These are phyloP conservation scores for Rhodeus uyekii DNA, from an alignment of 2,797 vertebrate species.

Conservation along the genomic window DNA sequence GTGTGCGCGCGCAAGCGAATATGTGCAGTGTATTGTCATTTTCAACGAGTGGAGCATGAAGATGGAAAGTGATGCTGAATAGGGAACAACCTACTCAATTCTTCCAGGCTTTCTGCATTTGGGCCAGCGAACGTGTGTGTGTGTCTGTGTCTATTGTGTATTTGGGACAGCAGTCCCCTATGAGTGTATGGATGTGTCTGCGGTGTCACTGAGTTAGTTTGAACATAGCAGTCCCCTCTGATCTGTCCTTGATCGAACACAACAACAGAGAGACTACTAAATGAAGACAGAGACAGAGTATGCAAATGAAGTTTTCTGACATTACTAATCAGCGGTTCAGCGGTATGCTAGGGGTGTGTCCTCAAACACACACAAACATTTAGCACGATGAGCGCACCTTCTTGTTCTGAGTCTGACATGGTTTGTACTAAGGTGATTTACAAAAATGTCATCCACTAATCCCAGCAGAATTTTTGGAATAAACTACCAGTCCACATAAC, in stretches of 20 bases:
- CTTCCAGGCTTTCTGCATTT: constrained; percentile 15
- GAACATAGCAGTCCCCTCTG: constrained; percentile 16
- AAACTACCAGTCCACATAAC: constrained; percentile 2
- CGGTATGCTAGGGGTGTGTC: neutral
- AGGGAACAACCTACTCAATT: neutral
- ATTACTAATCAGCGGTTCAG: neutral
- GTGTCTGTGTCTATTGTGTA: constrained; percentile 15
- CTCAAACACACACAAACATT: neutral
- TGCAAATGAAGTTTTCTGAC: neutral
- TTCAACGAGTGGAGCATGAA: no score
- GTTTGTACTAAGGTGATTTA: neutral
- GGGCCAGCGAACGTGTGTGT: constrained; percentile 1
- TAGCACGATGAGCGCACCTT: neutral
- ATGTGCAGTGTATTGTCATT: neutral
- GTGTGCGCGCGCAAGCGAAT: no score
- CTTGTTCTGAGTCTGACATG: neutral
- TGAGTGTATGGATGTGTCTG: constrained; percentile 20
- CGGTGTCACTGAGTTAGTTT: neutral
- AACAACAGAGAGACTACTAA: constrained; percentile 21
- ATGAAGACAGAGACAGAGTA: neutral
- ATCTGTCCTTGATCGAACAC: constrained; percentile 5
- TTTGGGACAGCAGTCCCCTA: constrained; percentile 16
- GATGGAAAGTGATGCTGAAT: neutral
- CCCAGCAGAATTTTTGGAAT: neutral
- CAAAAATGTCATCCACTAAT: neutral